Evolutionary conservation across 92 coral and sea anemone genomes (phyloP), one percentile per base, ranked within the genome.

Genomic region (Parazoanthus swiftii): DNA sequence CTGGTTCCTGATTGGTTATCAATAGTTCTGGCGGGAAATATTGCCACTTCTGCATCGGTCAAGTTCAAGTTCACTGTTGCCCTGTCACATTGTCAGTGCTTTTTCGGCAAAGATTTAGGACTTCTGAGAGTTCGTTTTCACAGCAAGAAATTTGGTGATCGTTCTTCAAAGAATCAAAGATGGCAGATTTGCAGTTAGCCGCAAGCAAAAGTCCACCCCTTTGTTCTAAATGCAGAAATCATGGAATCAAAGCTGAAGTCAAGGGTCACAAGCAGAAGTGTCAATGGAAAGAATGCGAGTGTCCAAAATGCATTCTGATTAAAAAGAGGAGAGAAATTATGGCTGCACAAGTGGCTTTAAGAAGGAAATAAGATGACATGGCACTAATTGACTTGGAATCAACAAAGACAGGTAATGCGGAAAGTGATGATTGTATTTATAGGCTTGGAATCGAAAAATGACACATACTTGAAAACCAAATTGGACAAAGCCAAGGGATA

Each of bases 281-380:
- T 50, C 86, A 86, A 18, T 91, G 95, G 95, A 89, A 83, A 68
- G 86, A 83, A n/a, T 93, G 95, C 26, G 86, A 91, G 82, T 93
- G 95, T 33, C 44, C 78, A 35, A 91, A 89, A 58, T 93, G 95
- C 71, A 86, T 89, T 79, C 66, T 93, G 85, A 90, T 93, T n/a
- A 56, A 71, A 46, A 88, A 91, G 74, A 91, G 95, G 72, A 86
- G 95, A 74, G 89, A 88, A 78, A 89, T 93, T 43, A 93, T 93
- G 95, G 91, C 93, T 54, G 95, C 91, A 15, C 95, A 93, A 76
- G 91, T 93, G 46, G 95, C 95, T 7, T 54, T 93, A 51, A 85
- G 95, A 72, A 77, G 95, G 54, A 85, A 79, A 76, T 86, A 70
- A 58, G 88, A 93, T 56, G 88, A 79, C 38, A 74, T 77, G 39